A percentile compares a stretch with the other conserved stretches of the same genome.
Conservation (phyloP, 2,888 invertebrate species). For the Tenthredo scrophulariae region DNA sequence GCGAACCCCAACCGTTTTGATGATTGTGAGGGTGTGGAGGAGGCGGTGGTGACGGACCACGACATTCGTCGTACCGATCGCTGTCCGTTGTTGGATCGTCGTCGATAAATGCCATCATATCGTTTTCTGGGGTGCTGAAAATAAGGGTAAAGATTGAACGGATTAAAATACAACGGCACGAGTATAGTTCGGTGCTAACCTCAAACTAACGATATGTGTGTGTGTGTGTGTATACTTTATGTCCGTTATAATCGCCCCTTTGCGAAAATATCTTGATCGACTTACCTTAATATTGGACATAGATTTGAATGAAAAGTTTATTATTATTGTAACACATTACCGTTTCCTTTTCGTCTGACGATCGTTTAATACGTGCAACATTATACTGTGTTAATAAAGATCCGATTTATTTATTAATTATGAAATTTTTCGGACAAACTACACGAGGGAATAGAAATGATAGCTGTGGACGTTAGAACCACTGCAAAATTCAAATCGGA, state of each 20-base stretch:
- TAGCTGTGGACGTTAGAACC: too few relatives aligned
- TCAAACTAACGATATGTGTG: background rate
- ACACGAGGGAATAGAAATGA: background rate
- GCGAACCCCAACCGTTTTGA: slow-evolving; percentile 82
- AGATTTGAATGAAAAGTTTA: background rate
- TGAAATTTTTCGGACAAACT: background rate
- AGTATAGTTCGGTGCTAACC: background rate
- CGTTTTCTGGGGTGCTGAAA: slow-evolving; percentile 82
- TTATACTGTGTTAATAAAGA: background rate
- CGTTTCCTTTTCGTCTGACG: slow-evolving; percentile 35
- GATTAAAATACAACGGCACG: background rate
- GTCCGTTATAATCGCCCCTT: background rate
- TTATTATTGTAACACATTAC: background rate
- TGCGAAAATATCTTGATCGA: background rate
- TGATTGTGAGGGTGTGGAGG: slow-evolving; percentile 78
- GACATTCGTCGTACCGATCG: slow-evolving; percentile 77
- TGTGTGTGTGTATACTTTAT: background rate
- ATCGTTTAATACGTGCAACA: slow-evolving; percentile 15
- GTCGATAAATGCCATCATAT: slow-evolving; percentile 89
- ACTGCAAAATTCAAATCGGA: slow-evolving; percentile 3
- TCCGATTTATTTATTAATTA: background rate
- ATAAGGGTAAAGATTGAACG: background rate
- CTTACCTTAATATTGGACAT: background rate
- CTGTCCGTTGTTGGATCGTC: slow-evolving; percentile 83
- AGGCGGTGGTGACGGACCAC: slow-evolving; percentile 76